A percentile compares a stretch with the other conserved stretches of the same genome.
These are phyloP conservation scores for Thumatha senex DNA, from an alignment of 2,888 invertebrate genomes.

Conservation along the genomic window DNA sequence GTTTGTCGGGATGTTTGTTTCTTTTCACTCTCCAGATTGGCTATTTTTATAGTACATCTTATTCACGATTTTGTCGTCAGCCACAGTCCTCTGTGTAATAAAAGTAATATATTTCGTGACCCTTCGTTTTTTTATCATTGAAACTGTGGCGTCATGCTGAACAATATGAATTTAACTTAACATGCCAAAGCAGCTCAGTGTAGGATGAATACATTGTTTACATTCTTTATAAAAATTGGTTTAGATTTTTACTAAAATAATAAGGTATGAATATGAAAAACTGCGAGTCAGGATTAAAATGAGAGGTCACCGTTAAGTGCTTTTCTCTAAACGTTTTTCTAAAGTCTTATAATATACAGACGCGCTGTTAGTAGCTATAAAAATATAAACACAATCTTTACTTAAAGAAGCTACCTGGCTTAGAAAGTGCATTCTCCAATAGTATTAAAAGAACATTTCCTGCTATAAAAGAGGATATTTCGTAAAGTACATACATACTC, in stretches of 20 bases:
- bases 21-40: constrained; percentile 1
- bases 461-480: too few species aligned
- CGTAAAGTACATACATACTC: neutral
- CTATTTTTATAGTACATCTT: constrained; percentile 3
- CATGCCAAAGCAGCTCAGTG: too few species aligned
- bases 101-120: neutral
- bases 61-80: neutral
- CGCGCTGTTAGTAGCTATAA: neutral
- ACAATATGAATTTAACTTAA: constrained; percentile 5
- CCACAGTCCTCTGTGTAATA: neutral
- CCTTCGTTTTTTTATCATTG: neutral
- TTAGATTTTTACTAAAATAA: constrained; percentile 18
- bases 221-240: constrained; percentile 10
- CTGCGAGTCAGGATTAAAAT: constrained; percentile 28
- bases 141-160: neutral
- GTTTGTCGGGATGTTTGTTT: constrained; percentile 6
- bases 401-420: too few species aligned
- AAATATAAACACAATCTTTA: too few species aligned
- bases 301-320: constrained; percentile 24
- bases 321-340: constrained; percentile 16
- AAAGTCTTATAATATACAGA: constrained; percentile 7
- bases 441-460: neutral
- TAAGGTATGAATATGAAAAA: constrained; percentile 12
- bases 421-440: too few species aligned
- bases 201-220: neutral